A percentile compares a stretch with the other conserved stretches of the same genome.
phyloP scores from a whole-genome alignment of 1,140 invertebrate genomes.

The Cyclargus thomasi region DNA sequence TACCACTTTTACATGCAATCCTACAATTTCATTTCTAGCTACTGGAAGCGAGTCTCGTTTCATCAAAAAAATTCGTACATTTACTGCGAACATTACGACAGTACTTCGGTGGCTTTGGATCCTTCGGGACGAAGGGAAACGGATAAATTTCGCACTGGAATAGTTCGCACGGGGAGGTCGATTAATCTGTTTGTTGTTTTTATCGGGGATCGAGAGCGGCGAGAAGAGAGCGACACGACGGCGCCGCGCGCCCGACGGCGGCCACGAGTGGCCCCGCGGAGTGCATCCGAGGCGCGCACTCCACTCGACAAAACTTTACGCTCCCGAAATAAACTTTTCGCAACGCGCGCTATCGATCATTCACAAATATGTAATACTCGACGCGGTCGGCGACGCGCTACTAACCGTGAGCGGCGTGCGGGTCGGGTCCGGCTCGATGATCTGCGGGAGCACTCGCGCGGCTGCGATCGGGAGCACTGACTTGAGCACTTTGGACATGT shows the following conservation, averaged over 20 bases:
- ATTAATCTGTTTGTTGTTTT: conserved; percentile 74
- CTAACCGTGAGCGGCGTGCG: conserved; percentile 69
- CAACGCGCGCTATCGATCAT: conserved; percentile 56
- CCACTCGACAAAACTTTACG: conserved; percentile 63
- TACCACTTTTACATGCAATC: conserved; percentile 68
- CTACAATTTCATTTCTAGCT: conserved; percentile 69
- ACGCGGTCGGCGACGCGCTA: conserved; percentile 42
- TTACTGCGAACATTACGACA: conserved; percentile 57
- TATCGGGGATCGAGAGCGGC: conserved; percentile 60
- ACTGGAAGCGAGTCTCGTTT: conserved; percentile 61
- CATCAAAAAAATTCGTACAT: conserved; percentile 59
- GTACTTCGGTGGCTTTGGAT: conserved; percentile 34
- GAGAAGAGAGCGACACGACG: conserved; percentile 61
- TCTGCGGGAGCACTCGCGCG: conserved; percentile 65
- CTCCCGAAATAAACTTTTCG: conserved; percentile 68
- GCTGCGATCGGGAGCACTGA: conserved; percentile 70
- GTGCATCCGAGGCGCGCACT: conserved; percentile 68
- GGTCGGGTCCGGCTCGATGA: conserved; percentile 61
- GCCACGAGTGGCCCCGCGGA: conserved; percentile 64
- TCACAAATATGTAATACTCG: conserved; percentile 31
- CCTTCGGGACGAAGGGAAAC: conserved; percentile 40
- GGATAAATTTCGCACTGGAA: conserved; percentile 45
- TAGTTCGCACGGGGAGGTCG: conserved; percentile 57
- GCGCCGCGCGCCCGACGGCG: conserved; percentile 65
- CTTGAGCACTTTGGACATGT: conserved; percentile 74